Conservation (phyloP, 1,140 invertebrate genomes). For the Steinernema khuongi region DNA sequence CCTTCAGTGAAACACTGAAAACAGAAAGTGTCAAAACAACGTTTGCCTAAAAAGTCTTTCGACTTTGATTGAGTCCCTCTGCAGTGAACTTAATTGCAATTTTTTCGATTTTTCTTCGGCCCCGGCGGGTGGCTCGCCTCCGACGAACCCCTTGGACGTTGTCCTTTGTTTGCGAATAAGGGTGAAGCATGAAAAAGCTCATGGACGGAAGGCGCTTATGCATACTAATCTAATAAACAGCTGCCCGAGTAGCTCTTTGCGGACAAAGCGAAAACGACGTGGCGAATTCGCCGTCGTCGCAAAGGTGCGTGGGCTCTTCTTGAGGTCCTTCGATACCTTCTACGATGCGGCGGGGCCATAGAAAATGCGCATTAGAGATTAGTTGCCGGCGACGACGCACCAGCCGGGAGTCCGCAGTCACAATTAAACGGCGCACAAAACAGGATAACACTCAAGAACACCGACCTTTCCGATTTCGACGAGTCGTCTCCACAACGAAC, state of each 20-base stretch:
- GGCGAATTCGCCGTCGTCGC: not conserved
- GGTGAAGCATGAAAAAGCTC: not conserved
- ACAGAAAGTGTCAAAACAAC: slow-evolving; percentile 13
- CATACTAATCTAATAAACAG: slow-evolving; percentile 13
- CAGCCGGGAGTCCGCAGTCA: not conserved
- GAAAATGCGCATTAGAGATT: not conserved
- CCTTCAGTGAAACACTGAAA: slow-evolving; percentile 53
- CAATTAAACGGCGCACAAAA: slow-evolving; percentile 10
- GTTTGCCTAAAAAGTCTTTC: slow-evolving; percentile 15
- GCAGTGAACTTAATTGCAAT: slow-evolving; percentile 19
- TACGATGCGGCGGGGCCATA: not conserved
- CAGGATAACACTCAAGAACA: not conserved
- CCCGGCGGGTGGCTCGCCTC: not conserved
- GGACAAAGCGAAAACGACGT: not conserved
- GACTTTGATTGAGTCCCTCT: slow-evolving; percentile 15
- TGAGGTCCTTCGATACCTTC: not conserved
- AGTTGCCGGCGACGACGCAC: slow-evolving; percentile 1
- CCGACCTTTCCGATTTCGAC: slow-evolving; percentile 45
- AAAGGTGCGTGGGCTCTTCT: not conserved
- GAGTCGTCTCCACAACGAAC: slow-evolving; percentile 53
- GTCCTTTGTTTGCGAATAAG: slow-evolving; percentile 9
- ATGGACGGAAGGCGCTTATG: not conserved
- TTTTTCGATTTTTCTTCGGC: slow-evolving; percentile 8
- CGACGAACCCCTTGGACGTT: not conserved
- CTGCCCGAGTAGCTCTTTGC: not conserved